phyloP scores from a whole-genome alignment of 2,888 invertebrate species.

The Platynereis dumerilii region DNA sequence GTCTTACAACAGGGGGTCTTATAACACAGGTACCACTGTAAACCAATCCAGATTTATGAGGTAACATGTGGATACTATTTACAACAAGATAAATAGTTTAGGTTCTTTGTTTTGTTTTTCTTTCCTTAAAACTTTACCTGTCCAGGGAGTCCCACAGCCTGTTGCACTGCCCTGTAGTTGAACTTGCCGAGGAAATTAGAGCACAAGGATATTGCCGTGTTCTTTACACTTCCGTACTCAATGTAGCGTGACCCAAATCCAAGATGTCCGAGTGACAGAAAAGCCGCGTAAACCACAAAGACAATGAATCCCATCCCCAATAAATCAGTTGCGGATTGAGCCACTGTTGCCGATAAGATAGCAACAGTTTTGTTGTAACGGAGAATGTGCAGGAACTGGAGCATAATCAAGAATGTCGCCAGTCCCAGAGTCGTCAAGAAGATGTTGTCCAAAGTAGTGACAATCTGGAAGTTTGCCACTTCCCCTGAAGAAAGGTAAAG shows the following conservation, averaged over 20 bases:
- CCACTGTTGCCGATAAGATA: not conserved
- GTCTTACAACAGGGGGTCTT: no score
- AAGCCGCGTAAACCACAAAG: not conserved
- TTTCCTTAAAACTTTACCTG: no score
- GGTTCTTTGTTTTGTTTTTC: no score
- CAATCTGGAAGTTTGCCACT: conserved; percentile 2
- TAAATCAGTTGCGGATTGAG: not conserved
- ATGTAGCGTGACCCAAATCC: not conserved
- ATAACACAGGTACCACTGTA: no score
- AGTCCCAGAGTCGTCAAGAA: conserved; percentile 1
- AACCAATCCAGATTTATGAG: no score
- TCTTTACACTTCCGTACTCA: not conserved
- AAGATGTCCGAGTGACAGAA: not conserved
- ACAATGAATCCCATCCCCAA: conserved; percentile 1
- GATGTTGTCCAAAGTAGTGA: not conserved
- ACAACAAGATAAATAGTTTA: no score
- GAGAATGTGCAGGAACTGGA: conserved; percentile 4
- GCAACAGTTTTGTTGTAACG: conserved; percentile 3
- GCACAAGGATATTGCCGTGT: not conserved
- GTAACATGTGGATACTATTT: no score
- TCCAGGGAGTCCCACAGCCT: not conserved
- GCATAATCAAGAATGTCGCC: not conserved
- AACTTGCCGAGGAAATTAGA: not conserved
- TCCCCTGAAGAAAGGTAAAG: not conserved
- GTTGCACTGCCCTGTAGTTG: not conserved